Evolutionary conservation across 2,888 invertebrate species (phyloP), one percentile per base, ranked within the genome.

Genomic region (Tenthredo notha): DNA sequence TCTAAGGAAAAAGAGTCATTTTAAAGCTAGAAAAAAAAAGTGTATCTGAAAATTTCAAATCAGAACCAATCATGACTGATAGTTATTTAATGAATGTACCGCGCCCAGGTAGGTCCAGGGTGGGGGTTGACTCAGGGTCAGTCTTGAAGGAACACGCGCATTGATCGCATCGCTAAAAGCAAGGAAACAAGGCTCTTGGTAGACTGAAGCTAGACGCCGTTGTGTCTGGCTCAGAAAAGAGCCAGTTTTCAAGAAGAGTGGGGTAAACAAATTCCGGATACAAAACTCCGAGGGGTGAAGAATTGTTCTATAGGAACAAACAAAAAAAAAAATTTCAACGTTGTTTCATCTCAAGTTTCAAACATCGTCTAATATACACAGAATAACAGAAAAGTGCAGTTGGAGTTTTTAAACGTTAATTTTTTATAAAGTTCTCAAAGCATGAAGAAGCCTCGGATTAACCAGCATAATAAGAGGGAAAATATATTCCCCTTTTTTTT

Each of bases 61-160:
- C 18, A 67, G 29, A 29, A 15, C 21, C 9, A 43, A 40, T 21
- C 21, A 74, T 43, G 21, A 61, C 80, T 40, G 47, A 61, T 80
- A 29, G 80, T 21, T 61, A 80, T 80, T 80, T 80, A 80, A 80
- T 37, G 80, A 61, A 33, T 40, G 37, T 61, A 80, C 80, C 80
- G 80, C 80, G 40, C 80, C 67, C 83, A 83, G 83, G 83, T 83
- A 33, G 83, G 67, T 67, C 29, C 67, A 50, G 61, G 50, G 85
- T 85, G 85, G 85, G 85, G 82, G 40, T 40, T n/a, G 50, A 78
- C 78, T 77, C 58, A 70, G 78, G 80, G 85, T 85, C 85, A 85
- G 85, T 85, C 85, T 82, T 58, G 67, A 43, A 58, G 80, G 65
- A 80, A 82, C 80, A 65, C 67, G 82, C 78, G 82, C 80, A 58